These are phyloP conservation scores for Sebastes diploproa DNA, from an alignment of 2,797 vertebrate species.

Conservation along the genomic window DNA sequence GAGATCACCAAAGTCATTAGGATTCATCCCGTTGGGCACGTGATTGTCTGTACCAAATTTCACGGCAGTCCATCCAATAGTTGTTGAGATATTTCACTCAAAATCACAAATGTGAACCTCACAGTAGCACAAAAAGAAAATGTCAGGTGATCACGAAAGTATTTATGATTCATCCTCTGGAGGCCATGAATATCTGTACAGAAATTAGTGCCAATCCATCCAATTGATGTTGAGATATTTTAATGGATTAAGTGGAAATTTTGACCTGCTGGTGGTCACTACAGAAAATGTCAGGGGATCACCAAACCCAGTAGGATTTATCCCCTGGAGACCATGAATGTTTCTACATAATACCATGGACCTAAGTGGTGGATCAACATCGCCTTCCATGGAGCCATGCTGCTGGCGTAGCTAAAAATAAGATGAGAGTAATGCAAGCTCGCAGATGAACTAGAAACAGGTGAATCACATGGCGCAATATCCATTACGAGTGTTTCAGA, in stretches of 20 bases:
- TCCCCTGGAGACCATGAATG: neutral
- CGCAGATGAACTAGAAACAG: neutral
- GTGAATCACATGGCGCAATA: neutral
- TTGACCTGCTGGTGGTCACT: neutral
- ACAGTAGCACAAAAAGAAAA: neutral
- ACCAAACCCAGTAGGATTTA: neutral
- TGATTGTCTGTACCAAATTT: neutral
- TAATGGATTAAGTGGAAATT: neutral
- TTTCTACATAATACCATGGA: neutral
- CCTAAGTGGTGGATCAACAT: neutral
- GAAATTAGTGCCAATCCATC: neutral
- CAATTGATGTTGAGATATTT: neutral
- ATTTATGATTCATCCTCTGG: neutral
- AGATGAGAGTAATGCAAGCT: neutral
- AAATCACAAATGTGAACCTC: neutral
- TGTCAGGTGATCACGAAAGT: neutral
- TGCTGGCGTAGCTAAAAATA: neutral
- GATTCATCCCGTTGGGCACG: neutral
- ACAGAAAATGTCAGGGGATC: neutral
- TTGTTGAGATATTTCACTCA: neutral
- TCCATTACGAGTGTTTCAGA: slow-evolving; percentile 29
- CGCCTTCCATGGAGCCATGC: neutral
- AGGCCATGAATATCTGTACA: neutral
- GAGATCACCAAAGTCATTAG: neutral
- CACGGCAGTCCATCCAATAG: neutral